Base-by-base conservation (phyloP, 2,797 vertebrate genomes). In the Pantherophis vulpinus region DNA sequence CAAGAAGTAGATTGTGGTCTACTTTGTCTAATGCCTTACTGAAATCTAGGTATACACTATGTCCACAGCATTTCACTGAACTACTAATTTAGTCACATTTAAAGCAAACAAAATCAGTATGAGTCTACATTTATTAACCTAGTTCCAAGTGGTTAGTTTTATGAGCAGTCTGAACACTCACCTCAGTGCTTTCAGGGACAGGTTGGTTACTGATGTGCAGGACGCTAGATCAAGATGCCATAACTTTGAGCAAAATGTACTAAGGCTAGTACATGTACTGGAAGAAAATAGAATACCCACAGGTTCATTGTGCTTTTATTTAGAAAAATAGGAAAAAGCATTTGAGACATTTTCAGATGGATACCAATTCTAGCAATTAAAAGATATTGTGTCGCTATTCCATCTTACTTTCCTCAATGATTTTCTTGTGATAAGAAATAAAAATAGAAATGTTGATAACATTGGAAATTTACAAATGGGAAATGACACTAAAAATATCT, bases 201-300 rank as follows among this genome's bases (percentile, higher is more conserved):
- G 98, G 98, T 99, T 99, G 96, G 99, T 99, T 96, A 99, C 99
- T 95, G 99, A 99, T 93, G 99, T 99, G 97, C 99, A 99, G 95
- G 99, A 99, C 86, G 99, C 98, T 93, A 99, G 97, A 96, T 99
- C 99, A 94, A 99, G 98, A 96, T 99, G 99, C 97, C 99, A 99
- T 97, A 99, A 98, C 97, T 99, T 99, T 93, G 99, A 99, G 97
- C 99, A 99, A 98, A 99, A 99, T 97, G 99, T 99, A 97, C 99
- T 99, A 97, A 99, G 98, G 97, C 98, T 99, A 96, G 98, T 98
- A 97, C 99, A 99, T 1, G 99, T 99, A 94, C 99, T 99, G 98
- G 11, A 97, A 96, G 96, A 95, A 66, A 95, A 88, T 10, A 91
- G 61, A 87, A 88, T 37, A 88, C 20, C 54, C 60, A 63, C 29